Conservation (phyloP, 2,113 vertebrate species). For the Thalassoma bifasciatum region DNA sequence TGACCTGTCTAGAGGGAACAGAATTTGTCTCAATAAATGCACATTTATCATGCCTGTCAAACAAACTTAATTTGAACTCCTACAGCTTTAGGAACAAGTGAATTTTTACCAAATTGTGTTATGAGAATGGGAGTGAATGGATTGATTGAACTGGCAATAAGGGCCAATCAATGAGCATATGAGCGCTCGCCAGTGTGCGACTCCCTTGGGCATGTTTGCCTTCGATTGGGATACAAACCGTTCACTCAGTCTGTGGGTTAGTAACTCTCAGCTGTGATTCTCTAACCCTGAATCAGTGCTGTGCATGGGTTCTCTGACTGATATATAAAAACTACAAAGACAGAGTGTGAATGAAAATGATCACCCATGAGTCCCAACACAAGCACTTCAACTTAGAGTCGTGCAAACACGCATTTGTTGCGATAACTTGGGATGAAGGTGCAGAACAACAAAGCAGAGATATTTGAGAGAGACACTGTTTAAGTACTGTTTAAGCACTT, state of each 20-base stretch:
- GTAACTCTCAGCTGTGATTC: conserved; percentile 43
- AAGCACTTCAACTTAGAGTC: background rate
- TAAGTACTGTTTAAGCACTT: too few relatives aligned
- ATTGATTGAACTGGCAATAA: conserved; percentile 60
- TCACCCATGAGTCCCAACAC: background rate
- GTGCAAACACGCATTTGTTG: too few relatives aligned
- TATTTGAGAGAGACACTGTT: too few relatives aligned
- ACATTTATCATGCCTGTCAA: conserved; percentile 24
- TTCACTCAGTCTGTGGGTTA: conserved; percentile 30
- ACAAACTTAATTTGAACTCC: conserved; percentile 36
- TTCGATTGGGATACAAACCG: conserved; percentile 36
- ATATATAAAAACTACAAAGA: background rate
- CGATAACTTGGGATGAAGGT: too few relatives aligned
- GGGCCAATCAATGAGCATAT: conserved; percentile 49
- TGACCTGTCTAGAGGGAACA: background rate
- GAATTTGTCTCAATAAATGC: conserved; percentile 29
- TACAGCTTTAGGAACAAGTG: conserved; percentile 44
- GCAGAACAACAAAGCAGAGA: too few relatives aligned
- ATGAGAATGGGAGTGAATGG: conserved; percentile 39
- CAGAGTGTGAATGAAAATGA: background rate
- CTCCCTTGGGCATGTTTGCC: conserved; percentile 39
- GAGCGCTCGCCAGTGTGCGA: background rate
- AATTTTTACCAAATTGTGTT: conserved; percentile 50
- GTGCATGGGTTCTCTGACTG: background rate
- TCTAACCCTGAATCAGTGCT: background rate